Base-by-base conservation (phyloP, 2,888 invertebrate species). In the Silvanus unidentatus region DNA sequence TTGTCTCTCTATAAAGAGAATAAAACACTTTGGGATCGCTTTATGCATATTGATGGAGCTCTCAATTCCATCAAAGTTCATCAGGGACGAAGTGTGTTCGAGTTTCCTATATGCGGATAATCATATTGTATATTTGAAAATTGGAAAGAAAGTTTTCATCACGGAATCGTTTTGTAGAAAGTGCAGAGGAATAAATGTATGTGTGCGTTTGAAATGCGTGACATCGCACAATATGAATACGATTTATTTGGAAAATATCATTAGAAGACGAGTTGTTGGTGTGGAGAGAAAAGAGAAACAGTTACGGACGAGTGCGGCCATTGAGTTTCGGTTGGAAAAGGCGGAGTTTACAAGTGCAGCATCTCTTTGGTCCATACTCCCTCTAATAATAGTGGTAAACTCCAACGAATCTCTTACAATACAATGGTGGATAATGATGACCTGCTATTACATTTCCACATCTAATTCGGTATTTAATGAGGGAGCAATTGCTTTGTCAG, bases 11-110 rank as follows among this genome's bases (percentile, higher is more conserved):
- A 32, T 11, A 32, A 9, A 12, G 32, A 32, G n/a, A 4, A 32
- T 8, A 22, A 32, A 8, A 28, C 28, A 28, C 39, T 16, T 44
- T 13, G 36, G 29, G 13, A 9, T 11, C 40, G 27, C 34, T 28
- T 9, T 29, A 15, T 40, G 44, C 16, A 44, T 44, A 28, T 14
- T 40, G 40, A 44, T 44, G 40, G 32, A 39, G 44, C 36, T 44
- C 44, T 44, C 44, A 40, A 44, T 44, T 44, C 40, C 40, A 32
- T 12, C n/a, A 32, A 12, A 32, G 32, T 32, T 32, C 32, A 32
- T 32, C 32, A 32, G 32, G 32, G 32, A 32, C 32, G n/a, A 32
- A 11, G 32, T 12, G 12, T 32, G 28, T 11, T 32, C 12, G 8
- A 3, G 22, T 22, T 22, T 22, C 8, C 22, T 5, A 22, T 22